These are phyloP conservation scores for Amphipoea lucens DNA, from an alignment of 2,888 invertebrate species.

Conservation along the genomic window DNA sequence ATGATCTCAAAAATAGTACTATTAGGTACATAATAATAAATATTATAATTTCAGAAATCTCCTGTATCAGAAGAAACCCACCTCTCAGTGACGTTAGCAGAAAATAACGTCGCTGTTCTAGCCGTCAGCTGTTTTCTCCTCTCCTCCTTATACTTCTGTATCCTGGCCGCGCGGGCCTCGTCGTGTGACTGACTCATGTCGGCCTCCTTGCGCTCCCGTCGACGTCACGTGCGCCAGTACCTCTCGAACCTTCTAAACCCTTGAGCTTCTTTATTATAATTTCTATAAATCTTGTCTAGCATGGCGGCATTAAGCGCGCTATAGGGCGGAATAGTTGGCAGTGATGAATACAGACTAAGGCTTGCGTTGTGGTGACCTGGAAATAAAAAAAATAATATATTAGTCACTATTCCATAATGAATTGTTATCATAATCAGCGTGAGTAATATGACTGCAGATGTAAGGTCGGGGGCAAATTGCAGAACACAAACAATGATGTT, in stretches of 20 bases:
- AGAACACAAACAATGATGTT: slow-evolving; percentile 83
- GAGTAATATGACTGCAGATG: slow-evolving; percentile 68
- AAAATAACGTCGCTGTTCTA: slow-evolving; percentile 91
- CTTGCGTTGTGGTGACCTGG: slow-evolving; percentile 79
- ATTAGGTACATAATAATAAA: too few species aligned
- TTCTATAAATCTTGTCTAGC: slow-evolving; percentile 82
- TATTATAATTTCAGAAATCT: not conserved
- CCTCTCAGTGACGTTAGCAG: slow-evolving; percentile 91
- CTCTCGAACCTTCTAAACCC: slow-evolving; percentile 71
- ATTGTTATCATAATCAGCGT: slow-evolving; percentile 61
- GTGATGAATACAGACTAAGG: slow-evolving; percentile 85
- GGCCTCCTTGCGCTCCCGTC: slow-evolving; percentile 69
- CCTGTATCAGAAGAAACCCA: slow-evolving; percentile 58
- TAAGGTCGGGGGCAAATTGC: slow-evolving; percentile 72
- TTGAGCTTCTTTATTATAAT: slow-evolving; percentile 76
- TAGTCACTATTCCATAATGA: slow-evolving; percentile 23
- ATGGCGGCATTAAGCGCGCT: slow-evolving; percentile 86
- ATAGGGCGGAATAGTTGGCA: slow-evolving; percentile 88
- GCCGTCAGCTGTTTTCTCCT: slow-evolving; percentile 92
- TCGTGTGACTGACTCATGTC: slow-evolving; percentile 86
- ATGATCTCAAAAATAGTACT: too few species aligned
- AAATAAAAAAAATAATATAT: slow-evolving; percentile 70
- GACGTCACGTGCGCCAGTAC: slow-evolving; percentile 83
- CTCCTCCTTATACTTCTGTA: slow-evolving; percentile 93
- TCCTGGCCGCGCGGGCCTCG: slow-evolving; percentile 91